phyloP scores from a whole-genome alignment of 2,888 invertebrate species.

The Latrodectus elegans region DNA sequence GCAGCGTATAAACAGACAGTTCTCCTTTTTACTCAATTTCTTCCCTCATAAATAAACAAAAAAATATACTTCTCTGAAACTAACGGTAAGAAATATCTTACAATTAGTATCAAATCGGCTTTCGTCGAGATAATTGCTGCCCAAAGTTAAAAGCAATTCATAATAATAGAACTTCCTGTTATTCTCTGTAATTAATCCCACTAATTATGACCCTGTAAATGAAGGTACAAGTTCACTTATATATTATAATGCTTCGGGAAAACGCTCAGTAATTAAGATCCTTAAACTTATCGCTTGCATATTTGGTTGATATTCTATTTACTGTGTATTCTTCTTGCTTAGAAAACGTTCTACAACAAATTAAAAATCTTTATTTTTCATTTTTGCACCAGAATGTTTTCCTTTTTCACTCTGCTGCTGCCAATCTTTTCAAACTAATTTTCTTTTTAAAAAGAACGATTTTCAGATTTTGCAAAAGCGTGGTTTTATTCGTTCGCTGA shows the following conservation, averaged over 20 bases:
- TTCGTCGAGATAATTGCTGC: conserved; percentile 40
- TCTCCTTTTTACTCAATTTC: conserved; percentile 20
- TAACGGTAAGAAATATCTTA: conserved; percentile 35
- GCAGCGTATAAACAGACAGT: conserved; percentile 20
- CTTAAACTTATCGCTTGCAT: conserved; percentile 36
- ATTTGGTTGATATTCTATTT: conserved; percentile 12
- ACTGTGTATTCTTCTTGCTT: neutral
- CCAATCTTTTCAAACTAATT: conserved; percentile 23
- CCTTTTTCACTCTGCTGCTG: conserved; percentile 16
- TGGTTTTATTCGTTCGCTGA: neutral
- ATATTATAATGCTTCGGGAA: conserved; percentile 26
- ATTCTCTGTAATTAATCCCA: conserved; percentile 45
- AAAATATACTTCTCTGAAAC: conserved; percentile 1
- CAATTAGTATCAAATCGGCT: conserved; percentile 59
- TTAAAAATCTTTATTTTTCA: conserved; percentile 43
- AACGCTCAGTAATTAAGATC: conserved; percentile 38
- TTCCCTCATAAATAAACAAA: conserved; percentile 10
- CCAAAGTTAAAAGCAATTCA: conserved; percentile 50
- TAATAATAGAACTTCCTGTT: conserved; percentile 44
- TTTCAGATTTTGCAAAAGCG: conserved; percentile 6
- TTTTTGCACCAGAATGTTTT: conserved; percentile 29
- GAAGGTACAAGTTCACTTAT: conserved; percentile 13
- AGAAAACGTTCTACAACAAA: conserved; percentile 20
- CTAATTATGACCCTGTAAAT: conserved; percentile 45
- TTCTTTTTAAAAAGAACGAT: conserved; percentile 10